Percentiles rank a stretch among this genome's conserved stretches.
Conservation (phyloP, 2,888 invertebrate genomes). For the Drosophila macrothrix region DNA sequence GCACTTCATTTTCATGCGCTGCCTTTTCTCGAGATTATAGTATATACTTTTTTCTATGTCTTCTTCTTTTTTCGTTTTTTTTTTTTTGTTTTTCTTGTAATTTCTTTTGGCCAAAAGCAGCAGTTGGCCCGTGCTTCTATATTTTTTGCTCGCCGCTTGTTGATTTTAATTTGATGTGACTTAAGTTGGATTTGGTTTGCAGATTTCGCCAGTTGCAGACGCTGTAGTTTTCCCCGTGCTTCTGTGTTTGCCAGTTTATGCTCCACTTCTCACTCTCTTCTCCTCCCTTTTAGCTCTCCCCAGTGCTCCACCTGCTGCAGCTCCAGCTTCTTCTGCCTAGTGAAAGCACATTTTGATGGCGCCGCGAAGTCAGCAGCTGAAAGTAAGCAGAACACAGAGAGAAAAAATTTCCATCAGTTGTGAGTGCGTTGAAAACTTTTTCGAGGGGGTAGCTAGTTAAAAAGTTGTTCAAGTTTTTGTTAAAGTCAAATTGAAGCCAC, state of each 20-base stretch:
- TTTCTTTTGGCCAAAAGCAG: slow-evolving; percentile 45
- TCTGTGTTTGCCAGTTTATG: slow-evolving; percentile 37
- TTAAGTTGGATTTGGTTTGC: slow-evolving; percentile 80
- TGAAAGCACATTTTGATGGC: slow-evolving; percentile 62
- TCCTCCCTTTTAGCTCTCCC: slow-evolving; percentile 9
- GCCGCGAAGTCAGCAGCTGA: slow-evolving; percentile 46
- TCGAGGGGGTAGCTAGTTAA: slow-evolving; percentile 64
- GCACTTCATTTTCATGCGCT: slow-evolving; percentile 81
- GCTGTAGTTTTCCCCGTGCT: slow-evolving; percentile 38
- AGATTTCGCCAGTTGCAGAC: slow-evolving; percentile 61
- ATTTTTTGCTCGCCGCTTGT: slow-evolving; percentile 63
- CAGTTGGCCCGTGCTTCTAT: slow-evolving; percentile 33
- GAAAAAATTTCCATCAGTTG: slow-evolving; percentile 44
- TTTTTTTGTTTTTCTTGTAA: slow-evolving; percentile 33
- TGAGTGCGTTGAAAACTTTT: slow-evolving; percentile 67
- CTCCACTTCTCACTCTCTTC: slow-evolving; percentile 26
- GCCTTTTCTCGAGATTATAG: slow-evolving; percentile 12
- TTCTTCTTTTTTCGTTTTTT: neutral
- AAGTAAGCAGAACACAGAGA: slow-evolving; percentile 28
- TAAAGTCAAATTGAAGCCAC: slow-evolving; percentile 81
- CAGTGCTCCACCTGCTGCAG: slow-evolving; percentile 26
- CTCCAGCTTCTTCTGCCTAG: slow-evolving; percentile 36
- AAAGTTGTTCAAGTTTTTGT: slow-evolving; percentile 71
- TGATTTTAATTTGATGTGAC: slow-evolving; percentile 81
- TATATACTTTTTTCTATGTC: slow-evolving; percentile 15